Percentiles rank a stretch among this genome's conserved stretches.
Evolutionary conservation across 2,888 invertebrate species (phyloP).

Genomic region (Drosophila kuntzei): DNA sequence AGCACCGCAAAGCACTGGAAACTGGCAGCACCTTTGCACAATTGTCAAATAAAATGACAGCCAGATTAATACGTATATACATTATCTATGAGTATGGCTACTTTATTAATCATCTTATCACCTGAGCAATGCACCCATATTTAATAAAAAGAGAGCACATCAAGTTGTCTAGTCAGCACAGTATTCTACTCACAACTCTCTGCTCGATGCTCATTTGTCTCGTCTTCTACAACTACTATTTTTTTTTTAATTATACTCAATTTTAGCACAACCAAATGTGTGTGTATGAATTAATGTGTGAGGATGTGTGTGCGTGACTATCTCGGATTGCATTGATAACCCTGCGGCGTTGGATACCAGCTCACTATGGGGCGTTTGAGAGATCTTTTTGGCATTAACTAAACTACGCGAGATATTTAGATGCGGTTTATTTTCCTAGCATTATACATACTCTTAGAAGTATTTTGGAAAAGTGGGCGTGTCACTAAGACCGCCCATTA

Average conservation of each 20-base stretch:
- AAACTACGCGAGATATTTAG: too few species aligned
- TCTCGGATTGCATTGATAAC: conserved; percentile 42
- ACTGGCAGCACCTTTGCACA: conserved; percentile 36
- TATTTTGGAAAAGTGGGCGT: too few species aligned
- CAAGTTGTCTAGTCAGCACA: conserved; percentile 49
- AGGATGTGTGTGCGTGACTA: neutral
- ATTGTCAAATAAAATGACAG: conserved; percentile 19
- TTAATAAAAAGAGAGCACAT: conserved; percentile 28
- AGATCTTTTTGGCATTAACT: too few species aligned
- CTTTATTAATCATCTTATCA: conserved; percentile 5
- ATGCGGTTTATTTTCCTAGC: too few species aligned
- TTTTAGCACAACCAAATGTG: conserved; percentile 55
- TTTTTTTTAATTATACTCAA: conserved; percentile 69
- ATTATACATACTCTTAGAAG: too few species aligned
- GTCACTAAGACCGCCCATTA: too few species aligned
- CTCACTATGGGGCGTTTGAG: too few species aligned
- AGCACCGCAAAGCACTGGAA: conserved; percentile 30
- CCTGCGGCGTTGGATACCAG: conserved; percentile 24
- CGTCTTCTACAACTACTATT: conserved; percentile 14
- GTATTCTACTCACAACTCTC: conserved; percentile 21
- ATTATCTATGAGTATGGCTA: conserved; percentile 5
- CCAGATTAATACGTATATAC: neutral
- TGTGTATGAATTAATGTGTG: conserved; percentile 10
- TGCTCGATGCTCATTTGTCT: conserved; percentile 40
- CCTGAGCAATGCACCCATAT: conserved; percentile 40